Evolutionary conservation across 2,797 vertebrate genomes (phyloP), one percentile per base, ranked within the genome.

Genomic region (Periparus ater): DNA sequence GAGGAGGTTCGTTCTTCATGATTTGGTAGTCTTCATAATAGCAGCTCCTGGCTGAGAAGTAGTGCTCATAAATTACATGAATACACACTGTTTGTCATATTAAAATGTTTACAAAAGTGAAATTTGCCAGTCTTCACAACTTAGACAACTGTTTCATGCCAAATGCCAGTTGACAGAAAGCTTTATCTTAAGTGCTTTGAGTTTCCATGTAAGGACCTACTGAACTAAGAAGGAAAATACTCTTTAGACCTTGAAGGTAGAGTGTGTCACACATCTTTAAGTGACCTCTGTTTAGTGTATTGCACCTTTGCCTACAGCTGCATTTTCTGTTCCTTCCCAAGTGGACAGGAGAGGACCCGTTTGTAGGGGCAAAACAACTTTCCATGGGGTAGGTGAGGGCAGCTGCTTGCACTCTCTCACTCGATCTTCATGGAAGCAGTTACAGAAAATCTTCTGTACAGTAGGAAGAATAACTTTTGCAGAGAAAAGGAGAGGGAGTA

Each of bases 41-140:
- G 86, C 63, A 92, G 83, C 88, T 92, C 29, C 91, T 95, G 89
- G 93, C 91, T 88, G 85, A 95, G 91, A 60, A 91, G 54, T 8
- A 22, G 38, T 29, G 25, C 74, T 40, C 84, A 68, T 96, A 80
- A 85, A 91, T 96, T 71, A 88, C 15, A 30, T 57, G 55, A 78
- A 73, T 78, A 58, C 68, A 26, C 68, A 57, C 11, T 94, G 80
- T 90, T 93, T 95, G 84, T 90, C 75, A 44, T 91, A 67, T 36
- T 91, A 87, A 82, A 93, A 65, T 65, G 53, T 91, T 97, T 94
- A 91, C 63, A 38, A 42, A 94, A 91, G 76, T 87, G 96, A 95
- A 84, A 93, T 95, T 93, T 91, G 71, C 91, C 96, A 91, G 74
- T 93, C 85, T 95, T 95, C 74, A 88, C 53, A 76, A 38, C 72